A percentile compares a stretch with the other conserved stretches of the same genome.
phyloP scores from a whole-genome alignment of 2,888 invertebrate genomes.

The Anarsia innoxiella region DNA sequence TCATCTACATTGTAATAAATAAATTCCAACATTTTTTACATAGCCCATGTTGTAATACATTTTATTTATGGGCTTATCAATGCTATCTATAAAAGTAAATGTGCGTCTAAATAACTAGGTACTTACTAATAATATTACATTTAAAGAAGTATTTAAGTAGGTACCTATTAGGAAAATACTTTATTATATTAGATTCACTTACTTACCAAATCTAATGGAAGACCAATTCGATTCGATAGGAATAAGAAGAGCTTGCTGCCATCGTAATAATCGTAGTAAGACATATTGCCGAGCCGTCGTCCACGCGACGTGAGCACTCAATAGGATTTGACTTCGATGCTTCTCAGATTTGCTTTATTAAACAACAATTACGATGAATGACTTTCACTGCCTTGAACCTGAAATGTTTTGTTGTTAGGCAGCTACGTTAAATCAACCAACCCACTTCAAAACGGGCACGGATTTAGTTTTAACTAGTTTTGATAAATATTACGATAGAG shows the following conservation, averaged over 20 bases:
- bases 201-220: conserved; percentile 88
- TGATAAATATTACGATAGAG: too few relatives aligned
- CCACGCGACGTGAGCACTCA: too few relatives aligned
- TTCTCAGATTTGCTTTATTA: conserved; percentile 5
- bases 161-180: neutral
- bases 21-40: too few relatives aligned
- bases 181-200: neutral
- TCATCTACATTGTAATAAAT: too few relatives aligned
- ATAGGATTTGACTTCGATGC: conserved; percentile 5
- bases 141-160: neutral
- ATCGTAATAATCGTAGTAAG: conserved; percentile 75
- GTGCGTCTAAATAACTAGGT: too few relatives aligned
- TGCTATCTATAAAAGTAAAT: too few relatives aligned
- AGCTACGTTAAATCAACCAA: neutral
- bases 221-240: conserved; percentile 79
- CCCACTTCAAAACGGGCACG: neutral
- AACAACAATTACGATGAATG: neutral
- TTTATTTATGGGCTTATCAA: too few relatives aligned
- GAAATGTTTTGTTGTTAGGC: conserved; percentile 13
- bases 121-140: too few relatives aligned
- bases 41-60: too few relatives aligned
- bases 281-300: too few relatives aligned
- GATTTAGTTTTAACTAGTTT: neutral
- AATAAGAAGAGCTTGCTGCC: conserved; percentile 82
- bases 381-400: conserved; percentile 20